Evolutionary conservation across 2,888 invertebrate genomes (phyloP).

Genomic region (Tubiluchus corallicola): DNA sequence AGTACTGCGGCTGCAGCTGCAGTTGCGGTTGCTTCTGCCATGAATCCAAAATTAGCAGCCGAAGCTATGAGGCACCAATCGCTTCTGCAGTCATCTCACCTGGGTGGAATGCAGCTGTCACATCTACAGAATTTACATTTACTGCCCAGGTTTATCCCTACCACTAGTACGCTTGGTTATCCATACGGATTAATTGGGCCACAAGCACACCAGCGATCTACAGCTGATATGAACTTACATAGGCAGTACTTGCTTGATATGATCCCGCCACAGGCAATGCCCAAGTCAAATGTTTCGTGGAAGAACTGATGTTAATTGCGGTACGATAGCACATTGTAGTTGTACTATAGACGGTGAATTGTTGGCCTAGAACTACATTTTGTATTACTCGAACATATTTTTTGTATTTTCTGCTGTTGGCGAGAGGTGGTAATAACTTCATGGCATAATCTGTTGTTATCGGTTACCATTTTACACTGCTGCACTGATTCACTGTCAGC

Average conservation of each 20-base stretch:
- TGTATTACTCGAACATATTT: neutral
- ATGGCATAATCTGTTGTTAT: no score
- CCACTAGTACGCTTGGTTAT: constrained; percentile 8
- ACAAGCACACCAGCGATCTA: constrained; percentile 7
- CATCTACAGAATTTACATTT: neutral
- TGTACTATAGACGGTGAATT: no score
- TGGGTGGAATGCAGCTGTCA: neutral
- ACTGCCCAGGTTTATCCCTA: neutral
- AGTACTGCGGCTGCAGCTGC: neutral
- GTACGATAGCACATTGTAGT: no score
- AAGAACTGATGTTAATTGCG: neutral
- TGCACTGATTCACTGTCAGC: no score
- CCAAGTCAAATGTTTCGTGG: constrained; percentile 4
- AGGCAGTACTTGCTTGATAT: constrained; percentile 89
- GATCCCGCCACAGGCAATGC: constrained; percentile 43
- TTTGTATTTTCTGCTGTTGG: neutral
- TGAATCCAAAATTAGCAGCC: constrained; percentile 10
- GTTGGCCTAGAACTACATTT: neutral
- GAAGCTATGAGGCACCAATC: constrained; percentile 11
- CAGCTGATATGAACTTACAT: constrained; percentile 42
- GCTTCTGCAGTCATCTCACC: constrained; percentile 22
- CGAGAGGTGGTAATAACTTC: neutral
- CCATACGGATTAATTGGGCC: constrained; percentile 39
- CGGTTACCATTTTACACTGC: no score
- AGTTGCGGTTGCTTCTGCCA: neutral